Evolutionary conservation across 2,797 vertebrate genomes (phyloP).

Genomic region (Darevskia mixta): DNA sequence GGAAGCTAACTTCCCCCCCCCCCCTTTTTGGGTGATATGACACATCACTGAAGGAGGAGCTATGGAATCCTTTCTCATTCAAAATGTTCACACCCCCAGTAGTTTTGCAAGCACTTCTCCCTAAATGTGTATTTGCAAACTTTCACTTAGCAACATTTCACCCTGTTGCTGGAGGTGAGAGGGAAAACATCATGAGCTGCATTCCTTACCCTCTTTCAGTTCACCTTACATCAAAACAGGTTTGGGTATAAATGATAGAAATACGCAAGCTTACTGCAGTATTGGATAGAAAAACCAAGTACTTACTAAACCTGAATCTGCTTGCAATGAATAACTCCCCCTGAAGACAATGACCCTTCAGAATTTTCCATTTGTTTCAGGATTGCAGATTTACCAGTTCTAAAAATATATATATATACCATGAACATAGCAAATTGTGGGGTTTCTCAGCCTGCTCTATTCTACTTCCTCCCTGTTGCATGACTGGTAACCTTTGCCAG

Average conservation of each 20-base stretch:
- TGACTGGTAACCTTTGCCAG: slow-evolving; percentile 6
- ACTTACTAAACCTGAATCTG: not conserved
- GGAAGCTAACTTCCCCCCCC: no score
- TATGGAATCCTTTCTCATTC: not conserved
- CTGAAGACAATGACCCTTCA: not conserved
- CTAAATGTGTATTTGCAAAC: slow-evolving; percentile 12
- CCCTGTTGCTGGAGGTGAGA: not conserved
- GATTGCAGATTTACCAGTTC: not conserved
- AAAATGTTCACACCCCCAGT: not conserved
- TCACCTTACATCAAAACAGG: not conserved
- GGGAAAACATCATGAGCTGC: not conserved
- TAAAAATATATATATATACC: not conserved
- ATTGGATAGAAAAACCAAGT: slow-evolving; percentile 23
- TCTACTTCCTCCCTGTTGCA: slow-evolving; percentile 27
- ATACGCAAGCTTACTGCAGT: not conserved
- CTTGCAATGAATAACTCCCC: not conserved
- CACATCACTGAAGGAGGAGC: not conserved
- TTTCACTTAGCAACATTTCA: not conserved
- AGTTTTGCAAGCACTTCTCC: not conserved
- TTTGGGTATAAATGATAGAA: not conserved
- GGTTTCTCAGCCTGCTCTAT: slow-evolving; percentile 31
- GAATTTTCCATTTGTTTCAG: not conserved
- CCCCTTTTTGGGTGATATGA: not conserved
- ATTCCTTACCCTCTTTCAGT: slow-evolving; percentile 5
- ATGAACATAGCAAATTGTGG: slow-evolving; percentile 11